phyloP scores from a whole-genome alignment of 2,888 invertebrate genomes.

The Dioctria rufipes region DNA sequence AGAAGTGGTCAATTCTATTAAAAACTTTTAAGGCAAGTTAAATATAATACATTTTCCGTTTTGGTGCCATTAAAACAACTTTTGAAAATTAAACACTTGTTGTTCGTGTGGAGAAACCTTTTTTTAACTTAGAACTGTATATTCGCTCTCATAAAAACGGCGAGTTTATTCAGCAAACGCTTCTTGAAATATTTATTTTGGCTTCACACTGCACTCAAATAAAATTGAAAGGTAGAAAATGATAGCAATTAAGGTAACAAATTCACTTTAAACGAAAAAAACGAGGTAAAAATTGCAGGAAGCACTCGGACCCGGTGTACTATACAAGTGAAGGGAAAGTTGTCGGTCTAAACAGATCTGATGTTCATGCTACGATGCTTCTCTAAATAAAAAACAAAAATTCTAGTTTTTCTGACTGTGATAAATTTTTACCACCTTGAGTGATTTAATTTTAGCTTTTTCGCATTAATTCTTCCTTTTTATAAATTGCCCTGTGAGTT shows the following conservation, averaged over 20 bases:
- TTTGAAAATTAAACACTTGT: too few species aligned
- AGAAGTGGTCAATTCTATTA: too few species aligned
- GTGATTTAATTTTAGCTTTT: conserved; percentile 44
- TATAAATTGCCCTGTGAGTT: conserved; percentile 1
- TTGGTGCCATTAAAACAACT: too few species aligned
- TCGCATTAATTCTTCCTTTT: conserved; percentile 38
- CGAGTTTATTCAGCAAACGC: not conserved
- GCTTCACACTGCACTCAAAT: too few species aligned
- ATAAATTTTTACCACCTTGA: conserved; percentile 47
- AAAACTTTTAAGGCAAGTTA: too few species aligned
- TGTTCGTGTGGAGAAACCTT: too few species aligned
- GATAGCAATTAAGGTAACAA: not conserved
- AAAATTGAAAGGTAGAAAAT: not conserved
- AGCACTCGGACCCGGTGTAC: not conserved
- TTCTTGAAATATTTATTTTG: too few species aligned
- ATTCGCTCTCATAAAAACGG: too few species aligned
- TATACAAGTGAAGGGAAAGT: not conserved
- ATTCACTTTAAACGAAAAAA: not conserved
- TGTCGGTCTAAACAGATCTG: not conserved
- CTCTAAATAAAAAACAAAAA: not conserved
- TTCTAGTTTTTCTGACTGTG: not conserved
- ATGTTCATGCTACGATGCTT: not conserved
- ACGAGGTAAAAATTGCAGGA: not conserved
- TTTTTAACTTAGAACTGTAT: too few species aligned
- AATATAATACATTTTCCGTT: too few species aligned